These are phyloP conservation scores for Parnassius glacialis DNA, from an alignment of 2,888 invertebrate species.

Conservation along the genomic window DNA sequence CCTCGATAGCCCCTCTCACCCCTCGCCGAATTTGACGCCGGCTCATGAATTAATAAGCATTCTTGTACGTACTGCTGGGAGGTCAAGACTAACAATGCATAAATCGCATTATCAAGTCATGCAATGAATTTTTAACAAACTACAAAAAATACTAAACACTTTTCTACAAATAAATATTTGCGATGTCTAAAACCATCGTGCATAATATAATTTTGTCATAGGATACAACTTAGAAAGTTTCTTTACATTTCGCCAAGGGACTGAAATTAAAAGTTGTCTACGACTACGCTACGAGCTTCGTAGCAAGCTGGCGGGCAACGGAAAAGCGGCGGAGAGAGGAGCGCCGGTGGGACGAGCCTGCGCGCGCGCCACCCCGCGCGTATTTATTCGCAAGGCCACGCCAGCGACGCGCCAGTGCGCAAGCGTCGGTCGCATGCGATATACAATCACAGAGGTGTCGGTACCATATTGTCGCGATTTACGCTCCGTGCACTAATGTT, in stretches of 20 bases:
- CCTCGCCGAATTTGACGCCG: constrained; percentile 65
- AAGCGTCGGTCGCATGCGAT: constrained; percentile 72
- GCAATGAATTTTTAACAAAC: constrained; percentile 15
- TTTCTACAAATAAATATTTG: too few relatives aligned
- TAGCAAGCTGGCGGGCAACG: constrained; percentile 54
- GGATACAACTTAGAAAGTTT: background rate
- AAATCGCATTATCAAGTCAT: constrained; percentile 23
- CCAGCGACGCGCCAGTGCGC: constrained; percentile 74
- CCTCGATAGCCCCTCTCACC: constrained; percentile 61
- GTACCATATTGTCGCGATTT: constrained; percentile 57
- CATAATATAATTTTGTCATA: too few relatives aligned
- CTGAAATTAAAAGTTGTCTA: constrained; percentile 45
- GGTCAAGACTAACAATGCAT: constrained; percentile 28
- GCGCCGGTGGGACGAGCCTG: constrained; percentile 68
- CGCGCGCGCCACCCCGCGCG: constrained; percentile 61
- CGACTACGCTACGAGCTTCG: constrained; percentile 51
- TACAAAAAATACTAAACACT: too few relatives aligned
- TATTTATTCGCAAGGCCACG: constrained; percentile 81
- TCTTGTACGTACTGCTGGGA: constrained; percentile 27
- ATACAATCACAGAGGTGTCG: constrained; percentile 60
- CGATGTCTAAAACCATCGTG: too few relatives aligned
- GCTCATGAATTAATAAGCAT: constrained; percentile 34
- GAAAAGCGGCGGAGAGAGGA: constrained; percentile 68
- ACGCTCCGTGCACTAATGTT: constrained; percentile 64
- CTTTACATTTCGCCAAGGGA: constrained; percentile 10